Base-by-base conservation (phyloP, 2,888 invertebrate species). In the Andrena praecox region DNA sequence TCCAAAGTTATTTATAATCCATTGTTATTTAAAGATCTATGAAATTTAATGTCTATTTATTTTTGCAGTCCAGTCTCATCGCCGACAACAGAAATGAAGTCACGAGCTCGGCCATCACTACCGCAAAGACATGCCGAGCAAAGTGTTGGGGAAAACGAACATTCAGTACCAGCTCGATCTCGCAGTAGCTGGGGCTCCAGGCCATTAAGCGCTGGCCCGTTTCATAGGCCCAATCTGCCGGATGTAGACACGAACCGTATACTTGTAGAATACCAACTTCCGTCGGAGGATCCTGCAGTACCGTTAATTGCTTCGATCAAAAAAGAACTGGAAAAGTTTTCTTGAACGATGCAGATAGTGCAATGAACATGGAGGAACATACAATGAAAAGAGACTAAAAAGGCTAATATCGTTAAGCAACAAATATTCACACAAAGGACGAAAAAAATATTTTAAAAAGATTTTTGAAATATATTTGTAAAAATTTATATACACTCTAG, bases 221-320 rank as follows among this genome's bases (percentile, higher is more conserved):
- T 96, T 89, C 95, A 96, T 80, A 94, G 95, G 29, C 95, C 95
- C 2, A 94, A 94, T 82, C 91, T 95, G 16, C 95, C 95, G 74
- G 94, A 93, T 86, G 91, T 95, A 20, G 95, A 95, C 86, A 94
- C 95, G 0, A 94, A 94, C 27, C 94, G 96, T 27, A 94, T 96
- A 56, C 91, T 95, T 29, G 94, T 96, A 0, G 95, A 96, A 84
- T 95, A 95, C 5, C 94, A 94, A n/a, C 94, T 96, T 82, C 93
- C 94, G 2, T 94, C 95, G 0, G 95, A 95, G 68, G 96, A 97
- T 93, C 97, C 98, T 0, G 97, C 98, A 0, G 95, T 97, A 16
- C 97, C 98, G 0, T 95, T 98, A 33, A 98, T 98, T 89, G 96
- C 97, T 62, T 97, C 98, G 84, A 98, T 98, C 91, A 97, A 97